Percentiles rank a stretch among this genome's conserved stretches.
Conservation (phyloP, 2,113 vertebrate genomes). For the Andinoacara biseriatus region DNA sequence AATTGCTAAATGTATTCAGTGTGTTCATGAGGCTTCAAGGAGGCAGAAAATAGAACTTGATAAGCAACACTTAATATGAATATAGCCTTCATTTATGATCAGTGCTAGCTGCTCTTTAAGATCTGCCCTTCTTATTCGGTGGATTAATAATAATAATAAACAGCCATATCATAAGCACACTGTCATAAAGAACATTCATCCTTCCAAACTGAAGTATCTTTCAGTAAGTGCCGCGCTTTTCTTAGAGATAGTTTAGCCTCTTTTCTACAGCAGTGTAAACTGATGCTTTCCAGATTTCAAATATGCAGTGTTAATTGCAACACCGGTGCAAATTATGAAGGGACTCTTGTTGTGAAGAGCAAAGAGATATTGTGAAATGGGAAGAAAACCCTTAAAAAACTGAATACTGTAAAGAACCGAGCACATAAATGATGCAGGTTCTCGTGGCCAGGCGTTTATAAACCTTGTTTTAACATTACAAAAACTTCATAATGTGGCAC, state of each 20-base stretch:
- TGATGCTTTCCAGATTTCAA: neutral
- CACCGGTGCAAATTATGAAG: neutral
- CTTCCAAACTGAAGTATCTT: neutral
- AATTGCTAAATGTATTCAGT: neutral
- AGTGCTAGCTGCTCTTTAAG: neutral
- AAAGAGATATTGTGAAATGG: neutral
- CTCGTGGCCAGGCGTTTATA: neutral
- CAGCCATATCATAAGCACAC: neutral
- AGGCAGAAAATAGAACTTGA: neutral
- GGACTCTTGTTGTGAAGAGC: too few relatives aligned
- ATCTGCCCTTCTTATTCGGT: neutral
- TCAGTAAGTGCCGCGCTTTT: neutral
- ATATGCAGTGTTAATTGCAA: neutral
- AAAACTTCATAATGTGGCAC: neutral
- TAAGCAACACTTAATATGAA: neutral
- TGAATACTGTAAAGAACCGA: neutral
- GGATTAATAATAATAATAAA: neutral
- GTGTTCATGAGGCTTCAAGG: neutral
- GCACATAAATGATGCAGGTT: neutral
- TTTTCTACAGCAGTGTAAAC: neutral
- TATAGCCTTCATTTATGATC: neutral
- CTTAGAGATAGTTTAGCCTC: neutral
- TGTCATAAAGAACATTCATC: neutral
- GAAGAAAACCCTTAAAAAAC: neutral
- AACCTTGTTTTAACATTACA: fast-evolving